A percentile compares a stretch with the other conserved stretches of the same genome.
These are phyloP conservation scores for Phengaris alcon DNA, from an alignment of 2,888 invertebrate species.

Conservation along the genomic window DNA sequence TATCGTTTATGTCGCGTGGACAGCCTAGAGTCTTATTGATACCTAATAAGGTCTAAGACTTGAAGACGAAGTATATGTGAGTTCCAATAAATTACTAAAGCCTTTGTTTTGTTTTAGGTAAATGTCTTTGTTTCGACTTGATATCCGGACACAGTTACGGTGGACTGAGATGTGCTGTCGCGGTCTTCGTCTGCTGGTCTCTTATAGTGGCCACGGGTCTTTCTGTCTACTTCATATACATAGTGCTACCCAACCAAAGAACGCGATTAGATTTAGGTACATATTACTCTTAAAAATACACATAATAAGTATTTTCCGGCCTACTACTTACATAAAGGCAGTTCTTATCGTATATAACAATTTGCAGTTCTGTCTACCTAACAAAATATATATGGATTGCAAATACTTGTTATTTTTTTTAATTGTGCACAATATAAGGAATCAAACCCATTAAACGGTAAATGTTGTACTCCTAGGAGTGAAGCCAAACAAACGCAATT, in stretches of 20 bases:
- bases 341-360: no score
- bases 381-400: neutral
- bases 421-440: no score
- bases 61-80: no score
- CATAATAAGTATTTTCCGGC: neutral
- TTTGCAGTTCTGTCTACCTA: neutral
- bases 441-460: no score
- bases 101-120: constrained; percentile 52
- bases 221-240: constrained; percentile 54
- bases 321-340: neutral
- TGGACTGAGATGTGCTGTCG: constrained; percentile 65
- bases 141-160: constrained; percentile 30
- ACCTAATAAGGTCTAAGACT: no score
- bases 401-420: neutral
- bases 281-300: neutral
- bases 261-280: constrained; percentile 62
- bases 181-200: constrained; percentile 70
- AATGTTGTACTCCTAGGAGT: no score
- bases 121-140: constrained; percentile 64
- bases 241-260: constrained; percentile 46
- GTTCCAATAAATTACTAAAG: neutral
- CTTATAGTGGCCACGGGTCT: constrained; percentile 58
- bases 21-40: no score
- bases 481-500: neutral
- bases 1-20: no score